Base-by-base conservation (phyloP, 2,797 vertebrate species). In the Megaceryle alcyon region DNA sequence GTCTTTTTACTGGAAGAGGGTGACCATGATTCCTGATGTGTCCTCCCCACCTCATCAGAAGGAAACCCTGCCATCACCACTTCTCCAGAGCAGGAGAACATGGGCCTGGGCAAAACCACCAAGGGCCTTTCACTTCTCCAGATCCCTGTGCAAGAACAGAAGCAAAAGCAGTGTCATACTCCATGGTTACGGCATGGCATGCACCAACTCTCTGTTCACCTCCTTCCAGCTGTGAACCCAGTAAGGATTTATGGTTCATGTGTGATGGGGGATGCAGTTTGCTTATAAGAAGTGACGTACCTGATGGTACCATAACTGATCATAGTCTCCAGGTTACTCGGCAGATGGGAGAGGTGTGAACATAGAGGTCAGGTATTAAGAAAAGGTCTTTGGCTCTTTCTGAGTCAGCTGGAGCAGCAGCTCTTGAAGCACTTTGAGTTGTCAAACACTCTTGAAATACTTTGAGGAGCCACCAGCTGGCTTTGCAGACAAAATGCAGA, bases 201-300 rank as follows among this genome's bases (percentile, higher is more conserved):
- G 12, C 33, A 6, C 21, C 37, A 39, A 43, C 17, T 48, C 49
- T 61, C 44, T 53, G 9, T 8, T 79, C 53, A 39, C n/a, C 25
- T 51, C 23, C 51, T 43, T 35, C 54, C 31, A 44, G 25, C 48
- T 75, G 21, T 59, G 26, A 53, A 21, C 7, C 12, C 33, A 29
- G 4, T 9, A 28, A 4, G 22, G 86, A 25, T 39, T 70, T 37
- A 1, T 0, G 12, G 26, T 9, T 41, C 49, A 1, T 9, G 23
- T 31, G 26, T 44, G 63, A 26, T 6, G 59, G 26, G 35, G 4
- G 26, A 6, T 16, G 25, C 10, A 22, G 31, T 29, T 64, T 76
- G 41, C 31, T 46, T 44, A 12, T 1, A 31, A 39, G 12, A 44
- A 63, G 43, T 41, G n/a, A 22, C 5, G 4, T n/a, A 10, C 18